Conservation (phyloP, 2,797 vertebrate species). For the Pantherophis alleghaniensis region DNA sequence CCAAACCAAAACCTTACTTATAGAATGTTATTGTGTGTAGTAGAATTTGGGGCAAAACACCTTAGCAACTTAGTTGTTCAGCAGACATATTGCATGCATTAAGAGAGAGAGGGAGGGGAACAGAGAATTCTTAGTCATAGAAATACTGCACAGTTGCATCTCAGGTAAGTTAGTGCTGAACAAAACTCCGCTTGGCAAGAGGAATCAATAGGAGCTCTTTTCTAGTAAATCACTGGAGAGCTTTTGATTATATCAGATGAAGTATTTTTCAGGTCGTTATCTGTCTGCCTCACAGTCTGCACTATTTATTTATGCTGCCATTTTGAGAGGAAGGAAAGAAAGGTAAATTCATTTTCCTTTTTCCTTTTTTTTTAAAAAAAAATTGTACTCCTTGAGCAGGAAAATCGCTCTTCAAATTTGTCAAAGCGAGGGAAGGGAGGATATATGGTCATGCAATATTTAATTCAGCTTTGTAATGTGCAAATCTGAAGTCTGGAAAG, state of each 20-base stretch:
- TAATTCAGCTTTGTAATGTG: background rate
- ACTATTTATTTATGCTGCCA: constrained; percentile 18
- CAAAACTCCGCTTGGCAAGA: background rate
- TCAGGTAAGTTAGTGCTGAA: constrained; percentile 17
- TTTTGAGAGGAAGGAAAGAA: background rate
- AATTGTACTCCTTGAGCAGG: background rate
- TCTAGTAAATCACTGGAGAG: constrained; percentile 1
- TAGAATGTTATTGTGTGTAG: background rate
- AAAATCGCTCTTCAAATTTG: background rate
- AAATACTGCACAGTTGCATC: constrained; percentile 7
- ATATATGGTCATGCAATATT: background rate
- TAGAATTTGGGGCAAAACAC: background rate
- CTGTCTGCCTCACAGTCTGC: background rate
- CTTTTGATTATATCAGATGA: constrained; percentile 30
- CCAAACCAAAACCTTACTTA: background rate
- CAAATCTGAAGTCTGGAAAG: background rate
- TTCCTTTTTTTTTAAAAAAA: background rate
- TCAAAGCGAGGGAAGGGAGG: background rate
- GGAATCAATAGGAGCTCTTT: background rate
- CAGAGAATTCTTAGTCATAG: background rate
- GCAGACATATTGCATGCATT: background rate
- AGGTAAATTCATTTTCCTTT: background rate
- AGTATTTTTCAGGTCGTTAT: constrained; percentile 14
- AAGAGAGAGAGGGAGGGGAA: background rate
- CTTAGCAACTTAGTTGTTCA: background rate